phyloP scores from a whole-genome alignment of 2,888 invertebrate genomes.

The Drosophila helvetica region DNA sequence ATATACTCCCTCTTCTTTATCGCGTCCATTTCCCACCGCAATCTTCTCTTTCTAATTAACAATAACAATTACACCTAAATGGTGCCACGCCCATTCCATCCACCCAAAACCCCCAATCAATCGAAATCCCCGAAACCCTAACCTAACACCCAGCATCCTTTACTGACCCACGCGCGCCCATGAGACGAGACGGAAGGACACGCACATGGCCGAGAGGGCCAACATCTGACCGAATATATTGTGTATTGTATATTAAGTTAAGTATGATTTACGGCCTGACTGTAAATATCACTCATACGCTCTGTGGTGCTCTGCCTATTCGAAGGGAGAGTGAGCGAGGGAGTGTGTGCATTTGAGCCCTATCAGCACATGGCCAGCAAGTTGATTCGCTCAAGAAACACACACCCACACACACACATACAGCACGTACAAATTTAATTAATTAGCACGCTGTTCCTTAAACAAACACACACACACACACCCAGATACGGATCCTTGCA shows the following conservation, averaged over 20 bases:
- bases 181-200: constrained; percentile 1
- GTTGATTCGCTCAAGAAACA: constrained; percentile 47
- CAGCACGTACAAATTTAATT: constrained; percentile 75
- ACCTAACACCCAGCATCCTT: constrained; percentile 22
- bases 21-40: neutral
- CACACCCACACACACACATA: constrained; percentile 20
- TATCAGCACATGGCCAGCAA: constrained; percentile 71
- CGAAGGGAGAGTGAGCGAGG: neutral
- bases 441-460: constrained; percentile 75
- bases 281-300: constrained; percentile 60
- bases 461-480: constrained; percentile 50
- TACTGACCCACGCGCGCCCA: constrained; percentile 25
- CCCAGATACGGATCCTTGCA: constrained; percentile 6
- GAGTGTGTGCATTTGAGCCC: constrained; percentile 38
- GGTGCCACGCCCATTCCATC: neutral
- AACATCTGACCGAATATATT: constrained; percentile 34
- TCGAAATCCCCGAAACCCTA: constrained; percentile 14
- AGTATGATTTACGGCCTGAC: constrained; percentile 70
- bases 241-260: constrained; percentile 58
- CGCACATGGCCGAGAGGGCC: constrained; percentile 37
- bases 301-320: constrained; percentile 22
- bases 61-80: constrained; percentile 37
- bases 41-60: constrained; percentile 18
- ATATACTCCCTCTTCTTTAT: neutral
- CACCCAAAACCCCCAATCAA: constrained; percentile 13